Evolutionary conservation across 2,113 vertebrate species (phyloP), one percentile per base, ranked within the genome.

Genomic region (Oncorhynchus gorbuscha): DNA sequence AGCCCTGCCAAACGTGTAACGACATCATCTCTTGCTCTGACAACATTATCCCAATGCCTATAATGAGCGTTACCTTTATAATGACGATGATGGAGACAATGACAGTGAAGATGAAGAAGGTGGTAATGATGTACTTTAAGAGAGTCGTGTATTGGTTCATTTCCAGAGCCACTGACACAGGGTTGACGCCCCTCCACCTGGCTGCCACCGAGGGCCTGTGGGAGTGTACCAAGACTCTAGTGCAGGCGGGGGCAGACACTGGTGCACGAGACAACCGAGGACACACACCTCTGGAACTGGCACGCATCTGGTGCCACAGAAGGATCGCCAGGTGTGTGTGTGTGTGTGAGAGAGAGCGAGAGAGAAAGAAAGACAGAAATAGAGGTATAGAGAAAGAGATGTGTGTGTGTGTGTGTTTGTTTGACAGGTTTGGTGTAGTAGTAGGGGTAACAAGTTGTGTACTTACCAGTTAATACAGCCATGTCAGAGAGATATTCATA

Each of bases 111-210:
- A 62, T 24, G 59, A 62, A 16, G 59, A 62, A 16, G 59, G 16
- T 62, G 59, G n/a, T 58, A 18, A 20, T 58, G 55, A 58, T 58
- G 18, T 7, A 20, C 59, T 9, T n/a, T 7, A 9, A 62, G 13
- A 62, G 59, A 3, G n/a, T 24, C 0, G 18, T 62, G 59, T 62
- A 9, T 62, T 62, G 59, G 6, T 24, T 9, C 6, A 20, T 66
- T 26, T 18, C 20, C 78, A 92, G 92, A 0, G 67, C 77, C 75
- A 86, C 90, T 62, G 71, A 86, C 55, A 68, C 76, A 3, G 91
- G 90, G 3, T 20, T 79, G 71, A 91, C 89, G 0, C 88, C 91
- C 0, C 83, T 94, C 75, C 93, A 94, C 81, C 48, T 87, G 80
- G 93, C 93, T 0, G 88, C 86, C 28, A 76, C 90, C 4, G 79